Base-by-base conservation (phyloP, 2,888 invertebrate genomes). In the Hyposoter dolosus region DNA sequence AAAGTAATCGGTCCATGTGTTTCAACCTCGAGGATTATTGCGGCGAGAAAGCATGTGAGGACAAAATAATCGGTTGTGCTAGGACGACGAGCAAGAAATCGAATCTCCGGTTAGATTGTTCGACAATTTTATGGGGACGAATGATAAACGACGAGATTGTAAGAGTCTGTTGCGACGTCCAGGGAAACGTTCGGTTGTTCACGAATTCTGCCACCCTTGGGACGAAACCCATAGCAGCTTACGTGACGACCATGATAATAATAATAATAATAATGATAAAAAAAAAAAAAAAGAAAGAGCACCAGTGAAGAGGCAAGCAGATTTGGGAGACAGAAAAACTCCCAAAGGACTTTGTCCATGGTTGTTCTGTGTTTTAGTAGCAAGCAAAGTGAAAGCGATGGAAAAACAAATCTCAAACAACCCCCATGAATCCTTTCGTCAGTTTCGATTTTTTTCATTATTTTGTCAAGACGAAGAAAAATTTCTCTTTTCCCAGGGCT, bases 81-180 rank as follows among this genome's bases (percentile, higher is more conserved):
- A 43, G 63, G 45, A 28, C 23, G 15, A 17, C 12, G 60, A 69
- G 77, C 17, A 63, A 53, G 77, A 72, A 83, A 83, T 71, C 77
- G 77, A 77, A 77, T 83, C 71, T 77, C 65, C 35, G 28, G 15
- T 40, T 53, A 28, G 77, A 83, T 71, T 53, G 77, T 83, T 65
- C 53, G 71, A 83, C 77, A 53, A 83, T 83, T 83, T 77, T 71
- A 65, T 71, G 60, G 43, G 72, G 35, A 35, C 28, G 60, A 69
- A 47, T 72, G 83, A 63, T 35, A 72, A 74, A 78, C 66, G 69
- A 56, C 2, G 19, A 53, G 63, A 63, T 12, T 12, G 19, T 43
- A 28, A 45, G 45, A 50, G 40, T 40, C 40, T 19, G 71, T 72
- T 12, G 66, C 43, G 19, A 71, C 35, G 40, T n/a, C 63, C 50